Evolutionary conservation across 2,113 vertebrate genomes (phyloP).

Genomic region (Prunella himalayana): DNA sequence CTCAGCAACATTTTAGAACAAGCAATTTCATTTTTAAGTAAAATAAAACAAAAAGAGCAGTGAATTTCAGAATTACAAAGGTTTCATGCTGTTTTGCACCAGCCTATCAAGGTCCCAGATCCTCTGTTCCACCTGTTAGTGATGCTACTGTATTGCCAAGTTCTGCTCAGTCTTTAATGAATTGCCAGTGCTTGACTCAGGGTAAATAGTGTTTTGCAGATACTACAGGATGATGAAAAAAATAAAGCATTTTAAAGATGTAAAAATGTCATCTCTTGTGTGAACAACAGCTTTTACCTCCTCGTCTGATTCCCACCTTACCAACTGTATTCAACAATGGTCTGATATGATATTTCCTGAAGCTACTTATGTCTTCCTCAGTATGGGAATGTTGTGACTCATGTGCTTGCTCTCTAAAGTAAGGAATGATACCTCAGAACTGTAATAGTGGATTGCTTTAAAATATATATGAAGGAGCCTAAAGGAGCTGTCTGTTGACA

Average conservation of each 20-base stretch:
- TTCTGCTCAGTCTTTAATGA: background rate
- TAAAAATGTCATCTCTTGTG: background rate
- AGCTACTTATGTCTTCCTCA: background rate
- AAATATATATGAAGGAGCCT: background rate
- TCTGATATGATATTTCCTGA: background rate
- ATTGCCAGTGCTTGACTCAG: rapidly evolving
- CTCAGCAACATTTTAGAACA: background rate
- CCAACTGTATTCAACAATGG: background rate
- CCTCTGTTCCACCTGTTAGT: background rate
- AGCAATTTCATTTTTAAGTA: background rate
- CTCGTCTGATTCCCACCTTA: background rate
- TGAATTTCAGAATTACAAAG: background rate
- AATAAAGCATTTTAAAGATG: background rate
- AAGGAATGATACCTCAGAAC: background rate
- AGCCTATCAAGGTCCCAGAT: background rate
- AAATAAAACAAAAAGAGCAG: background rate
- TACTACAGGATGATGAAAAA: background rate
- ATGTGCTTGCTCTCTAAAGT: background rate
- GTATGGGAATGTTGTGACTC: rapidly evolving
- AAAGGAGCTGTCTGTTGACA: background rate
- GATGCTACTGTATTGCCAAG: background rate
- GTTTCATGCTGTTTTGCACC: background rate
- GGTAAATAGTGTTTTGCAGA: background rate
- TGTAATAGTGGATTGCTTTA: background rate
- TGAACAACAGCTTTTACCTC: background rate